Evolutionary conservation across 2,113 vertebrate species (phyloP), one percentile per base, ranked within the genome.

Genomic region (Psilopsiagon aurifrons): DNA sequence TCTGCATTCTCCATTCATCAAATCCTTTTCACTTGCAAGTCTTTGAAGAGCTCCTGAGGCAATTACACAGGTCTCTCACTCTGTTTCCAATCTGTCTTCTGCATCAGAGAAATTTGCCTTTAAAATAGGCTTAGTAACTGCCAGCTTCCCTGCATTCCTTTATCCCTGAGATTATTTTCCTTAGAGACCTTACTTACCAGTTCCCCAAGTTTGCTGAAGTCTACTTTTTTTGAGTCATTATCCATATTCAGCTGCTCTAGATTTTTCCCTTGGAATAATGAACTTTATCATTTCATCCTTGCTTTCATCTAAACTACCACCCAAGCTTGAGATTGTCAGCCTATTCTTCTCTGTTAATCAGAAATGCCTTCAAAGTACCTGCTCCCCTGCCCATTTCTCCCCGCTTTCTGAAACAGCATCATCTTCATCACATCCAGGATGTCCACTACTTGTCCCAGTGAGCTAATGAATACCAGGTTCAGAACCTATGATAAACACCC

Each of bases 61-160:
- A 92, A 89, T 91, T 95, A 90, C 22, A 70, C 63, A 80, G 46
- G n/a, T 85, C n/a, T 92, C 33, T 96, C 25, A 46, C 67, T 92
- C 74, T 87, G 25, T 91, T 95, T 90, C 94, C 57, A 95, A 92
- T 90, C 95, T 95, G 89, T 64, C 78, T 95, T 94, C 87, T 96
- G 51, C 92, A 94, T 91, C 75, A 96, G 90, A 92, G 59, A 59
- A 94, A 96, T 96, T 97, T 96, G 92, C 92, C 94, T 97, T 96
- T 96, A 95, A 96, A 96, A 95, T 33, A 83, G 78, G 19, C n/a
- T 80, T 76, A 83, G 66, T 76, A 88, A 93, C 63, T 90, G 90
- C 96, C 95, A 95, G 94, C 9, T 95, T 90, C 94, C 91, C 92
- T 83, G 75, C 92, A 94, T 96, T 97, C 93, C 87, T 97, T 94